Conservation (phyloP, 1,140 invertebrate genomes). For the Wasmannia auropunctata region DNA sequence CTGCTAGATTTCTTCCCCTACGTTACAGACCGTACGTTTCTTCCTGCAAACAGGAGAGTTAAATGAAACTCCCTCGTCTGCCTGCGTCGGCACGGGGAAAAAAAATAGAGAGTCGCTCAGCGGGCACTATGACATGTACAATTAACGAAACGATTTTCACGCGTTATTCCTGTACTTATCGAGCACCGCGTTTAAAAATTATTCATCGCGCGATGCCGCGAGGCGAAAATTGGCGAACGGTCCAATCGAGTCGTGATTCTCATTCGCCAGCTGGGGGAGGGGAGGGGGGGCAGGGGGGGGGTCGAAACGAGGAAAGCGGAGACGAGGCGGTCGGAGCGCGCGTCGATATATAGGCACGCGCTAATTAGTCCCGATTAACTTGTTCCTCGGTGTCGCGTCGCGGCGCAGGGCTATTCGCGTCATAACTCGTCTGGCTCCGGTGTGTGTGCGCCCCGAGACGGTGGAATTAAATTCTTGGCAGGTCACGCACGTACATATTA, state of each 20-base stretch:
- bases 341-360: not conserved
- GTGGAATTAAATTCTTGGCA: slow-evolving; percentile 19
- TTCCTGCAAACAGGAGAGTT: not conserved
- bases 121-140: no score
- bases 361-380: slow-evolving; percentile 9
- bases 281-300: no score
- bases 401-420: not conserved
- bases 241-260: not conserved
- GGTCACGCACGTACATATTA: no score
- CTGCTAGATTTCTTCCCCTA: not conserved
- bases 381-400: not conserved
- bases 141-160: no score
- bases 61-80: not conserved
- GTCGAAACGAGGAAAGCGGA: no score
- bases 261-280: no score
- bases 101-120: no score
- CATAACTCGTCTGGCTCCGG: not conserved
- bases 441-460: no score
- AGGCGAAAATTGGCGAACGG: not conserved
- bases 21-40: not conserved
- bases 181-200: not conserved
- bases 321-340: no score
- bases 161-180: not conserved
- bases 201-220: not conserved
- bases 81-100: not conserved